Percentiles rank a stretch among this genome's conserved stretches.
These are phyloP conservation scores for Labeo rohita DNA, from an alignment of 2,113 vertebrate species.

Conservation along the genomic window DNA sequence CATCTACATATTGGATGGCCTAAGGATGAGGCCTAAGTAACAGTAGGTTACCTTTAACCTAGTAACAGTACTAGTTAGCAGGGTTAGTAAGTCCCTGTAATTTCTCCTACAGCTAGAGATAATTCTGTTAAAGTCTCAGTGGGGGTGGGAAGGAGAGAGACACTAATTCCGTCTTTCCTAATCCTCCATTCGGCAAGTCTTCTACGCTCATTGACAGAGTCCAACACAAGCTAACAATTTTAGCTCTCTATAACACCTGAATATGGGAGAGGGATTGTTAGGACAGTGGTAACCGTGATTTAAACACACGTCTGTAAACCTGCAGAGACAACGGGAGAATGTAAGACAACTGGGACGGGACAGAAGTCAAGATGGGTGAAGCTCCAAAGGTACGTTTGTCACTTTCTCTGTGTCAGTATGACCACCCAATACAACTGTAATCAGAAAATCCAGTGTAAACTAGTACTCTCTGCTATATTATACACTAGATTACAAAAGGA, in stretches of 20 bases:
- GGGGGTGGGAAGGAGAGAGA: conserved; percentile 61
- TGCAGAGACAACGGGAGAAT: neutral
- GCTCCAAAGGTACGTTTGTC: conserved; percentile 80
- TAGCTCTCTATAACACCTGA: conserved; percentile 50
- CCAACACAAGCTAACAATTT: conserved; percentile 49
- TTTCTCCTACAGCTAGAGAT: conserved; percentile 79
- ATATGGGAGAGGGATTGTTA: neutral
- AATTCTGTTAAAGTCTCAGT: conserved; percentile 84
- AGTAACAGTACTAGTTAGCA: conserved; percentile 43
- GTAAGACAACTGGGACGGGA: conserved; percentile 15
- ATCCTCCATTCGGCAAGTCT: conserved; percentile 49
- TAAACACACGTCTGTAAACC: neutral
- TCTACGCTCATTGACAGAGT: conserved; percentile 26
- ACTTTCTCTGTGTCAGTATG: neutral
- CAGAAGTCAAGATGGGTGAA: conserved; percentile 79
- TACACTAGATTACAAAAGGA: too few relatives aligned
- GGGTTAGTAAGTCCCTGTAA: conserved; percentile 48
- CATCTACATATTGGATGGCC: too few relatives aligned
- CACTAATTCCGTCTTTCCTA: conserved; percentile 83
- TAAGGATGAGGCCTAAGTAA: too few relatives aligned
- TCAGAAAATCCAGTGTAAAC: neutral
- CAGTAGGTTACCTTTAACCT: neutral
- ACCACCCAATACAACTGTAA: neutral
- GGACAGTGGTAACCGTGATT: neutral
- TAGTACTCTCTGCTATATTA: neutral